Percentiles rank a stretch among this genome's conserved stretches.
phyloP scores from a whole-genome alignment of 2,888 invertebrate species.

The Aspidiotus destructor region DNA sequence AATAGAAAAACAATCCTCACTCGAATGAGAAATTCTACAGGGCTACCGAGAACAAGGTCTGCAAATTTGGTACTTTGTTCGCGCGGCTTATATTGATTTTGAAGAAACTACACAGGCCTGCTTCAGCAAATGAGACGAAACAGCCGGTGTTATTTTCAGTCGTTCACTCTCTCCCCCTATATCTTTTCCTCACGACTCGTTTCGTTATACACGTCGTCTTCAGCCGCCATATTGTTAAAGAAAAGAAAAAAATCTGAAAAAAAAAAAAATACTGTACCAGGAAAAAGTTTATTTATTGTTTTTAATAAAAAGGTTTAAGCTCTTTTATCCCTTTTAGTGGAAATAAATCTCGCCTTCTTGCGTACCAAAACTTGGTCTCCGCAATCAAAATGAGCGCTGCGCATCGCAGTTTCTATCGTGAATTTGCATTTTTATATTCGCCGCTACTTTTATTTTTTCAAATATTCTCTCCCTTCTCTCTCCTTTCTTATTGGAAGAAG shows the following conservation, averaged over 20 bases:
- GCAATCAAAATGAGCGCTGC: constrained; percentile 2
- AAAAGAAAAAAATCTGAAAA: not conserved
- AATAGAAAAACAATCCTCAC: too few relatives aligned
- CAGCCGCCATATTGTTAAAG: not conserved
- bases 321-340: constrained; percentile 13
- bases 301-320: constrained; percentile 19
- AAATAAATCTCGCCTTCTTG: constrained; percentile 13
- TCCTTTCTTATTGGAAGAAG: not conserved
- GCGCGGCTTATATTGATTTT: too few relatives aligned
- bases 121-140: too few relatives aligned
- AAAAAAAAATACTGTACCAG: constrained; percentile 1
- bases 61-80: too few relatives aligned
- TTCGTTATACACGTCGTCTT: not conserved
- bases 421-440: constrained; percentile 2
- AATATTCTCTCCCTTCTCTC: constrained; percentile 4
- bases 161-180: too few relatives aligned
- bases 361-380: not conserved
- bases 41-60: too few relatives aligned
- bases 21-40: too few relatives aligned
- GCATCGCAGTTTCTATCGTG: not conserved
- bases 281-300: constrained; percentile 16
- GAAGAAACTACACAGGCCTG: too few relatives aligned
- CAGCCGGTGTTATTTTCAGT: too few relatives aligned
- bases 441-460: not conserved
- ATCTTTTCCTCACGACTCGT: too few relatives aligned